Conservation (phyloP, 2,888 invertebrate genomes). For the Crossocerus cetratus region DNA sequence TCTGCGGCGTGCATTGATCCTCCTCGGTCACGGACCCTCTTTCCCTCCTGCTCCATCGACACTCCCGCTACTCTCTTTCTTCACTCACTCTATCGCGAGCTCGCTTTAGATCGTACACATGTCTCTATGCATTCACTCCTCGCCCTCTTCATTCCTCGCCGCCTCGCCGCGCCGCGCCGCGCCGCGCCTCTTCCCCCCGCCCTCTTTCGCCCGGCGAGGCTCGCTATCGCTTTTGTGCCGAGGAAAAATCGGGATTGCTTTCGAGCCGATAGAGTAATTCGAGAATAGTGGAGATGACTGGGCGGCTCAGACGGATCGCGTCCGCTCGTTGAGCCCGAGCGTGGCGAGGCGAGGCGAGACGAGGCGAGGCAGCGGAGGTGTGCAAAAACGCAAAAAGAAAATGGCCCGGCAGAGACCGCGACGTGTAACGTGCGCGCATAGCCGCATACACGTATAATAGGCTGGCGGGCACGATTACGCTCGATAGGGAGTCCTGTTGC, state of each 20-base stretch:
- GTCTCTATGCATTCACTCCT: slow-evolving; percentile 24
- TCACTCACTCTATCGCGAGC: slow-evolving; percentile 9
- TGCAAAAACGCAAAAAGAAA: slow-evolving; percentile 49
- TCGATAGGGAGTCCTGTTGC: slow-evolving; percentile 58
- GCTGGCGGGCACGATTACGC: slow-evolving; percentile 44
- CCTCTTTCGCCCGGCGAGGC: slow-evolving; percentile 26
- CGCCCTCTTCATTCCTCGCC: slow-evolving; percentile 13
- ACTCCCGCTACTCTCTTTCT: slow-evolving; percentile 41
- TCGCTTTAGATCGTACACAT: background rate
- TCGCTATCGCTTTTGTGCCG: too few relatives aligned
- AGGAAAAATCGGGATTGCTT: too few relatives aligned
- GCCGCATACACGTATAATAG: too few relatives aligned
- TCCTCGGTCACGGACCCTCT: slow-evolving; percentile 74
- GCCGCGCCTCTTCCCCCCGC: background rate
- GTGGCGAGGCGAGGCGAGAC: too few relatives aligned
- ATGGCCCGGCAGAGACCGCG: slow-evolving; percentile 53
- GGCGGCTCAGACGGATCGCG: slow-evolving; percentile 7
- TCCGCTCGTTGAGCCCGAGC: too few relatives aligned
- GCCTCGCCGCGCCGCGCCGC: background rate
- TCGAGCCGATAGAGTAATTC: too few relatives aligned
- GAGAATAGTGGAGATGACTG: slow-evolving; percentile 27
- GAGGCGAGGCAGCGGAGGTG: too few relatives aligned
- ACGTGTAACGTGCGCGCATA: too few relatives aligned
- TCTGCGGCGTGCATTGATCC: slow-evolving; percentile 75
- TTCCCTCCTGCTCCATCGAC: slow-evolving; percentile 32